Conservation (phyloP, 2,797 vertebrate genomes). For the Eulemur coronatus region DNA sequence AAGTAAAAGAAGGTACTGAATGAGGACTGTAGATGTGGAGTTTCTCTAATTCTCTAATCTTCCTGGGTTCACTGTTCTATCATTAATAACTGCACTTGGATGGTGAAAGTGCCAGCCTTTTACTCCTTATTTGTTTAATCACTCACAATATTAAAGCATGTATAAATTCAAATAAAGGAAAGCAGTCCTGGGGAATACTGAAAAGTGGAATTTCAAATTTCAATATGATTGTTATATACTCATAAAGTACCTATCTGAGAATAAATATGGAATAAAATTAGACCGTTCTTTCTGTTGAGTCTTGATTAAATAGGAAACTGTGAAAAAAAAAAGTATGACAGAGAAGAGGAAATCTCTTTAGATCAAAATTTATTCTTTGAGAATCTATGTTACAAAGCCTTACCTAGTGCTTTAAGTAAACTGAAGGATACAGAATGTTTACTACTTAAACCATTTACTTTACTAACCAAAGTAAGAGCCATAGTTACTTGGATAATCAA, state of each 20-base stretch:
- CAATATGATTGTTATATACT: background rate
- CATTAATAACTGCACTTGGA: background rate
- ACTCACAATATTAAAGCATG: background rate
- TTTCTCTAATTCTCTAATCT: background rate
- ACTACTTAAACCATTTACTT: background rate
- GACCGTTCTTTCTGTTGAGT: background rate
- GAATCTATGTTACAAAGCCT: background rate
- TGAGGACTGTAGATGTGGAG: background rate
- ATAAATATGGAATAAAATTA: background rate
- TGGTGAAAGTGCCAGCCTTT: background rate
- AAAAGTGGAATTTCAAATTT: background rate
- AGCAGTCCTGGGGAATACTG: background rate
- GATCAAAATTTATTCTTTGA: background rate
- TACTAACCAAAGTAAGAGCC: background rate
- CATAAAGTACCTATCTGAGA: background rate
- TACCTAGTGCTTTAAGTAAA: background rate
- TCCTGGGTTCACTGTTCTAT: background rate
- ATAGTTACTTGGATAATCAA: background rate
- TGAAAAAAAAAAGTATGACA: background rate
- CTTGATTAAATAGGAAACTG: background rate
- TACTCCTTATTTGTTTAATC: background rate
- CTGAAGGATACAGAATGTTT: background rate
- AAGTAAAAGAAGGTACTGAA: background rate
- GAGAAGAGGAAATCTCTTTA: background rate
- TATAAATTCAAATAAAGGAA: background rate